Base-by-base conservation (phyloP, 2,113 vertebrate genomes). In the Channa argus region DNA sequence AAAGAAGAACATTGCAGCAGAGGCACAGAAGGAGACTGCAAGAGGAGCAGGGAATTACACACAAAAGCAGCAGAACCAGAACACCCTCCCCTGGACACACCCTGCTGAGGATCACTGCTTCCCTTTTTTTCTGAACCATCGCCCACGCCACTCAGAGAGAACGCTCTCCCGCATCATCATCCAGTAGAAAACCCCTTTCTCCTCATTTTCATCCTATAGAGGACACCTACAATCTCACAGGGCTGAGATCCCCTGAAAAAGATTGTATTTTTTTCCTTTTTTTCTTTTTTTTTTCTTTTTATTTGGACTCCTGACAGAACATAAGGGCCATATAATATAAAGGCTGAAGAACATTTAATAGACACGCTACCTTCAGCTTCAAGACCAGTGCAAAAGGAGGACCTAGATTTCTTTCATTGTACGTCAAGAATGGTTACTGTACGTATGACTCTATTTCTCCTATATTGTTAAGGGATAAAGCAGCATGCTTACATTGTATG, bases 1-100 rank as follows among this genome's bases (percentile, higher is more conserved):
- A 95, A 94, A 94, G 94, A 94, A 94, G 94, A 94, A 94, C 93
- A 95, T 95, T 95, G 94, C 94, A 95, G 94, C 92, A 94, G 92
- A 94, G 93, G 92, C 92, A 94, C 92, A 94, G 93, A 95, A 94
- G 94, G 91, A 95, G 94, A 92, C 91, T 91, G 93, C 85, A 78
- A 93, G 91, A 90, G 92, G 90, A 93, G 92, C 92, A 89, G 92
- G 93, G 93, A 94, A 94, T 92, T 92, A 91, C 90, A 90, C 91
- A 91, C 82, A 89, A 89, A 88, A 70, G 89, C 92, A 93, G 92
- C 88, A 79, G 88, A 93, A 92, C 80, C 93, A 93, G 87, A 93
- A 93, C 92, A 90, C 92, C 92, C 91, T 92, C 93, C 93, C 92
- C 89, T 94, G 94, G 94, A 95, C 94, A 95, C 94, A 94, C 94